phyloP scores from a whole-genome alignment of 2,797 vertebrate species.

The Silurus lanzhouensis region DNA sequence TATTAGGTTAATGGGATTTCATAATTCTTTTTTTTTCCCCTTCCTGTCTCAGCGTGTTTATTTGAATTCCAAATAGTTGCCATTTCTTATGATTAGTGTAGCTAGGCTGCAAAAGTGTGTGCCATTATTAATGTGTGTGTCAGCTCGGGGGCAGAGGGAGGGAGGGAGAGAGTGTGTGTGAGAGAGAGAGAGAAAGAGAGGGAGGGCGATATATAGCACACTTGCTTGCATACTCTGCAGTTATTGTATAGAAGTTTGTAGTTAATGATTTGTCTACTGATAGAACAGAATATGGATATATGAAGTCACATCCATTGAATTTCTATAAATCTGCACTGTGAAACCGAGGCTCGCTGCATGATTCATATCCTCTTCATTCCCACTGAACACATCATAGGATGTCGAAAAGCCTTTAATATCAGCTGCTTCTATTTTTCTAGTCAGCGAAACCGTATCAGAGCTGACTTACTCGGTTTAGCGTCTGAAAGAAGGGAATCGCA shows the following conservation, averaged over 20 bases:
- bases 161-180: background rate
- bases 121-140: slow-evolving; percentile 38
- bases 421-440: slow-evolving; percentile 25
- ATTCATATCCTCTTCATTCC: slow-evolving; percentile 34
- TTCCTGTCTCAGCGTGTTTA: slow-evolving; percentile 20
- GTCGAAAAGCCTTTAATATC: slow-evolving; percentile 40
- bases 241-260: slow-evolving; percentile 35
- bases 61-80: slow-evolving; percentile 45
- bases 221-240: background rate
- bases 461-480: background rate
- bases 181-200: background rate
- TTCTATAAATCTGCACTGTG: slow-evolving; percentile 26
- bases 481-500: slow-evolving; percentile 16
- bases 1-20: slow-evolving; percentile 61
- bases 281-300: slow-evolving; percentile 41
- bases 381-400: slow-evolving; percentile 2
- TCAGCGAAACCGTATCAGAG: slow-evolving; percentile 26
- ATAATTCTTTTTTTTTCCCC: slow-evolving; percentile 42
- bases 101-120: slow-evolving; percentile 45
- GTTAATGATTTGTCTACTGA: slow-evolving; percentile 38
- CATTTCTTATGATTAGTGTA: slow-evolving; percentile 42
- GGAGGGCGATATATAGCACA: background rate
- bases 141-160: slow-evolving; percentile 18
- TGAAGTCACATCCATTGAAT: slow-evolving; percentile 27
- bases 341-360: slow-evolving; percentile 38